Evolutionary conservation across 2,888 invertebrate species (phyloP).

Genomic region (Stictocephala bisonia): DNA sequence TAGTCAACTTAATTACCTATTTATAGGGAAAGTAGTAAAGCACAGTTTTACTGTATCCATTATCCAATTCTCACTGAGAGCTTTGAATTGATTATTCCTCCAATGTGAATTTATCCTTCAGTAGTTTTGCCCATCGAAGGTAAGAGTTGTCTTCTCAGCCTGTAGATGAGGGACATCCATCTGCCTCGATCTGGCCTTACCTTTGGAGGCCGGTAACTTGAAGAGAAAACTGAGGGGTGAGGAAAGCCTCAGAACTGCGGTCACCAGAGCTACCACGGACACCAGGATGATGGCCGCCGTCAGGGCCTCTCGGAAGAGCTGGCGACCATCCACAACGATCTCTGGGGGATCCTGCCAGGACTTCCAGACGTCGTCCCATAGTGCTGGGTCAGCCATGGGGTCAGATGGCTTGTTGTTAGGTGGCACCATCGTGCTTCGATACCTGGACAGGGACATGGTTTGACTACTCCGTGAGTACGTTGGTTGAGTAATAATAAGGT

Average conservation of each 20-base stretch:
- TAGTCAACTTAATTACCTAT: no score
- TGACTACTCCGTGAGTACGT: no score
- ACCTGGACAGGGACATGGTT: conserved; percentile 60
- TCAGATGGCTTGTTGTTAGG: conserved; percentile 66
- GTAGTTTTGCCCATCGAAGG: not conserved
- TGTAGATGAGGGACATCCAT: not conserved
- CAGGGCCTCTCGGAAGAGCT: conserved; percentile 14
- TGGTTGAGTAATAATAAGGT: no score
- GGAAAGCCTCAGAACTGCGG: not conserved
- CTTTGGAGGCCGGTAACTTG: not conserved
- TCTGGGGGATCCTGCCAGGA: conserved; percentile 65
- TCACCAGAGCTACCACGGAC: conserved; percentile 1
- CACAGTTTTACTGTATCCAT: no score
- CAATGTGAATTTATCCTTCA: no score
- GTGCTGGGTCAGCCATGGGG: conserved; percentile 67
- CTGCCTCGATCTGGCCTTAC: not conserved
- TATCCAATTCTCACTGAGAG: no score
- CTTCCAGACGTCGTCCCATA: conserved; percentile 70
- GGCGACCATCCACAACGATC: conserved; percentile 2
- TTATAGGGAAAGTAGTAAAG: no score
- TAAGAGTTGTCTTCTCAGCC: conserved; percentile 16
- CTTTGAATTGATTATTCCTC: no score
- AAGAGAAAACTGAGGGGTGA: not conserved
- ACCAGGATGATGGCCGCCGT: conserved; percentile 9
- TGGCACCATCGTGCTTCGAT: conserved; percentile 64